Conservation (phyloP, 2,113 vertebrate genomes). For the Lonchura striata region DNA sequence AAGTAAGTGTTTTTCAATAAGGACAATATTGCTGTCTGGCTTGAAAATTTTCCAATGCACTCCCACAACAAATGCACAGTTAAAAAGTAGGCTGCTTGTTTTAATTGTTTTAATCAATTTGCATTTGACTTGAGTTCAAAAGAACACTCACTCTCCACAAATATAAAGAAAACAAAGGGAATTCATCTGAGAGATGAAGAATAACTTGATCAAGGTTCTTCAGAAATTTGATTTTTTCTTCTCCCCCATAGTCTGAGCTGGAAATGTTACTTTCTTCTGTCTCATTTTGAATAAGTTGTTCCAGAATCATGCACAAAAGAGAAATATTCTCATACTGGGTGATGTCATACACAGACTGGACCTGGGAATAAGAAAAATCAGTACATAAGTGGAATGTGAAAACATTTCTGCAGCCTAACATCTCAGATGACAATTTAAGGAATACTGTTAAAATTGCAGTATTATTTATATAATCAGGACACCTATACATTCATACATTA, state of each 20-base stretch:
- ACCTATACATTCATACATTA: not conserved
- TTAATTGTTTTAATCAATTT: constrained; percentile 46
- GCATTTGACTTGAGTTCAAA: constrained; percentile 57
- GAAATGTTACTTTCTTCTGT: not conserved
- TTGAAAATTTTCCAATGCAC: not conserved
- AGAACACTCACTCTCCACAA: constrained; percentile 82
- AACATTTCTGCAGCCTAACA: not conserved
- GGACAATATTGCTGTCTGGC: not conserved
- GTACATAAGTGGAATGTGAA: not conserved
- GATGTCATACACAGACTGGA: constrained; percentile 67
- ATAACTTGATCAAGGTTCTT: constrained; percentile 75
- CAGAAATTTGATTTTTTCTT: constrained; percentile 71
- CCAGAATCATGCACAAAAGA: constrained; percentile 78
- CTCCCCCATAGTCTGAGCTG: constrained; percentile 12
- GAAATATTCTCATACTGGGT: constrained; percentile 83
- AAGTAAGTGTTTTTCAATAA: not conserved
- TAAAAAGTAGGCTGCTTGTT: constrained; percentile 26
- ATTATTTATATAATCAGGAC: not conserved
- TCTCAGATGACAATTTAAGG: not conserved
- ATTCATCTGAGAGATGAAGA: constrained; percentile 80
- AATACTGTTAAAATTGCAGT: not conserved
- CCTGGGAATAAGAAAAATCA: constrained; percentile 64
- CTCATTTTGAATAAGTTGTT: constrained; percentile 76
- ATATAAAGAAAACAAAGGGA: constrained; percentile 86
- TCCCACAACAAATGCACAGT: not conserved